Percentiles rank a stretch among this genome's conserved stretches.
Evolutionary conservation across 2,113 vertebrate genomes (phyloP).

Genomic region (Aptenodytes patagonicus): DNA sequence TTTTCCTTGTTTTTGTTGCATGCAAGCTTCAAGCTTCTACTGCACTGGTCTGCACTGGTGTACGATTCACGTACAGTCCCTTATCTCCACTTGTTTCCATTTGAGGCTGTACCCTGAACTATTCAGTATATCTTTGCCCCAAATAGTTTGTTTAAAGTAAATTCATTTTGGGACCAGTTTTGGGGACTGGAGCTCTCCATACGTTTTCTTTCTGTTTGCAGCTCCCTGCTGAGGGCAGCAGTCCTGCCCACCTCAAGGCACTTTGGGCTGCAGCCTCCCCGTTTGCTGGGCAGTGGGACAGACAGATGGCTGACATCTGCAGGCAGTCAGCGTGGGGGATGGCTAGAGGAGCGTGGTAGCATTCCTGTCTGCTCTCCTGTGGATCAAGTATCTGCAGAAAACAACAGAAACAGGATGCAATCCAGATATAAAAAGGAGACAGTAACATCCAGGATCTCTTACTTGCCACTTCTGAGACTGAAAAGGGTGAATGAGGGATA

Average conservation of each 20-base stretch:
- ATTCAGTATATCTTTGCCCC: neutral
- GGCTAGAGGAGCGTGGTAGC: rapidly evolving
- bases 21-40: neutral
- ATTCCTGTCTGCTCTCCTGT: neutral
- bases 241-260: neutral
- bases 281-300: neutral
- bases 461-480: neutral
- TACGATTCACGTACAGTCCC: rapidly evolving
- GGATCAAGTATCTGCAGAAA: neutral
- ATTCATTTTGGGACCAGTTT: rapidly evolving
- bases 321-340: neutral
- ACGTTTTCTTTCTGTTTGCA: neutral
- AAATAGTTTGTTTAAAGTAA: neutral
- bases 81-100: neutral
- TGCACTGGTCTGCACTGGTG: neutral
- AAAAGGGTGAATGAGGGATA: neutral
- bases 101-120: neutral
- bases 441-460: neutral
- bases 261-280: neutral
- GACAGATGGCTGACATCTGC: constrained; percentile 1
- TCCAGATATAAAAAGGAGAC: neutral
- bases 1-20: neutral
- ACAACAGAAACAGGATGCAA: neutral
- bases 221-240: neutral
- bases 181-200: neutral